Conservation (phyloP, 2,113 vertebrate species). For the Numenius arquata region DNA sequence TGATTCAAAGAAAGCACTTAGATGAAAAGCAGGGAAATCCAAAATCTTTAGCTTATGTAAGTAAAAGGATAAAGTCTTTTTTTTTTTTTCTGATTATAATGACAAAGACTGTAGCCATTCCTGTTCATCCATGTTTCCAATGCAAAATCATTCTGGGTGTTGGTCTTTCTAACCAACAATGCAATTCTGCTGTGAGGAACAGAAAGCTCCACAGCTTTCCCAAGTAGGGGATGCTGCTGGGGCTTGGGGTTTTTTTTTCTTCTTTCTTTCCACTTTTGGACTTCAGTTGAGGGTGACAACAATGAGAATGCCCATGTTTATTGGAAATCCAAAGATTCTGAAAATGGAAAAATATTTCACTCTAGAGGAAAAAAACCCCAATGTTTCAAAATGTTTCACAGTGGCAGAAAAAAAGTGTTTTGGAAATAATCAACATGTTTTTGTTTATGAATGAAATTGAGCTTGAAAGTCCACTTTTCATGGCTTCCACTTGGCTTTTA, state of each 20-base stretch:
- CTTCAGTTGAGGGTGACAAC: background rate
- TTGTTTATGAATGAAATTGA: background rate
- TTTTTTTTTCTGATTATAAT: background rate
- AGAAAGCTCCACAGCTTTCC: background rate
- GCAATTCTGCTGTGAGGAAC: background rate
- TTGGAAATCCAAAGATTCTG: background rate
- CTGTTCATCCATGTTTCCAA: background rate
- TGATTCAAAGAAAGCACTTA: background rate
- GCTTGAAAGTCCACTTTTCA: background rate
- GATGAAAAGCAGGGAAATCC: background rate
- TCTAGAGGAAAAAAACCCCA: background rate
- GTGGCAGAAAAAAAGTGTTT: background rate
- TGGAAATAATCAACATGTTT: background rate
- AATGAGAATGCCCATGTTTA: background rate
- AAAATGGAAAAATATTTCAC: background rate
- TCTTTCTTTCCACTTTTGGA: background rate
- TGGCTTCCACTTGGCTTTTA: background rate
- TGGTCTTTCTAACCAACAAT: background rate
- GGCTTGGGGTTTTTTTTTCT: rapidly evolving
- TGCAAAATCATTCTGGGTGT: background rate
- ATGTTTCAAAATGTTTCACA: background rate
- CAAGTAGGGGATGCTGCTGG: background rate
- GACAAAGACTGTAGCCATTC: background rate
- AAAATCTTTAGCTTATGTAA: background rate
- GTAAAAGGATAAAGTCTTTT: background rate